These are phyloP conservation scores for Aspiorhynchus laticeps DNA, from an alignment of 2,113 vertebrate genomes.

Conservation along the genomic window DNA sequence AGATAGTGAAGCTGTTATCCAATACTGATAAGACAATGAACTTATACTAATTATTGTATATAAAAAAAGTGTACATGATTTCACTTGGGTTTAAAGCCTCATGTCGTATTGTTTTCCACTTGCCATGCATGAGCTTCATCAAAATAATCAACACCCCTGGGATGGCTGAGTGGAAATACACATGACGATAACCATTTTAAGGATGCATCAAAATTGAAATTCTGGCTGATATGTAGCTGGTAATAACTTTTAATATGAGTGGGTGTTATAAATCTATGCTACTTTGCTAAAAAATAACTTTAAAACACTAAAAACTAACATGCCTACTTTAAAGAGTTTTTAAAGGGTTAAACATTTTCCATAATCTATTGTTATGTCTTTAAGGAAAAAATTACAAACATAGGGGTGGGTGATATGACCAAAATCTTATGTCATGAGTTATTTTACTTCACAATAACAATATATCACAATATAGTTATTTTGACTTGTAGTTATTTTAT, in stretches of 20 bases:
- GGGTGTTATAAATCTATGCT: background rate
- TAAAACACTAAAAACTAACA: background rate
- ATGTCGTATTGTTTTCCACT: background rate
- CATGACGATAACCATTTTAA: background rate
- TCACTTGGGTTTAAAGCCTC: background rate
- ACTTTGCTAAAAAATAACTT: background rate
- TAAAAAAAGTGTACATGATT: background rate
- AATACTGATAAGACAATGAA: background rate
- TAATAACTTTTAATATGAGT: background rate
- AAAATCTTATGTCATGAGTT: too few species aligned
- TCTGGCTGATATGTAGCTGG: background rate
- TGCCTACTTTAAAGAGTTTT: background rate
- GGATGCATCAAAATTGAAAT: background rate
- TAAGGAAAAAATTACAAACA: background rate
- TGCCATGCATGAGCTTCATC: background rate
- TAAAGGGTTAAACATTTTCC: background rate
- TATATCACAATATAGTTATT: background rate
- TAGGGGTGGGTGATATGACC: background rate
- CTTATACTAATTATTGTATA: background rate
- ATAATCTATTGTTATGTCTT: background rate
- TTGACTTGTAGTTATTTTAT: too few species aligned
- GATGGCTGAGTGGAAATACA: background rate
- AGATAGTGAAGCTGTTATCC: background rate
- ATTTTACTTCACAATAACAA: too few species aligned
- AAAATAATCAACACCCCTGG: background rate